Conservation (phyloP, 2,113 vertebrate genomes). For the Atherinomorus stipes region DNA sequence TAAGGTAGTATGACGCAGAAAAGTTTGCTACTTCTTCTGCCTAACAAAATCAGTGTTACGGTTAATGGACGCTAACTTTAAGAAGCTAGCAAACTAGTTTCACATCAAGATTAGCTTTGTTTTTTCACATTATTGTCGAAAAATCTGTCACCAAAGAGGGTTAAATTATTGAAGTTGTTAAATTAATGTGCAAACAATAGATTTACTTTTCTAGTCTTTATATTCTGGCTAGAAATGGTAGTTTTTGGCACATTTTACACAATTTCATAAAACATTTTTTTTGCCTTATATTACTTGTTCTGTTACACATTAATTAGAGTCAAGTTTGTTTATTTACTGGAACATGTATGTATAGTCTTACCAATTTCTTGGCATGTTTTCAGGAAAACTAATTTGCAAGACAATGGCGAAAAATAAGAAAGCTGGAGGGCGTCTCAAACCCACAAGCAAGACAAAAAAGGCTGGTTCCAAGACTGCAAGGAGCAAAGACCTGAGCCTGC, state of each 20-base stretch:
- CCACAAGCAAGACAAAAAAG: conserved; percentile 38
- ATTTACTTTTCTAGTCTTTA: too few relatives aligned
- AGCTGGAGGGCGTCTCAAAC: neutral
- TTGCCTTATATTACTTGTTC: too few relatives aligned
- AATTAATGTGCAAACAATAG: too few relatives aligned
- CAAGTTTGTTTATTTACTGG: neutral
- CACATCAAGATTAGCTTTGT: too few relatives aligned
- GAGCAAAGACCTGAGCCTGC: conserved; percentile 29
- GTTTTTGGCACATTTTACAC: too few relatives aligned
- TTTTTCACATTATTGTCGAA: neutral
- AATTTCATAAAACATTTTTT: too few relatives aligned
- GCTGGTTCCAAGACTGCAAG: conserved; percentile 17
- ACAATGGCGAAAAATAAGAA: conserved; percentile 62
- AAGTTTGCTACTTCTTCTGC: neutral
- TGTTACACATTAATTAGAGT: neutral
- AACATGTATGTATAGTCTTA: neutral
- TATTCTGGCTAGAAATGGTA: too few relatives aligned
- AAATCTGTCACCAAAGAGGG: neutral
- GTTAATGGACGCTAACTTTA: neutral
- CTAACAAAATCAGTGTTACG: neutral
- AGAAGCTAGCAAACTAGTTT: neutral
- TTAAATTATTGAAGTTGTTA: too few relatives aligned
- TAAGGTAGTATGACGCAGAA: conserved; percentile 16
- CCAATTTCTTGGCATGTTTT: conserved; percentile 8
- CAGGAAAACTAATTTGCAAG: conserved; percentile 29